Base-by-base conservation (phyloP, 92 coral and sea anemone species). In the Pocillopora grandis region DNA sequence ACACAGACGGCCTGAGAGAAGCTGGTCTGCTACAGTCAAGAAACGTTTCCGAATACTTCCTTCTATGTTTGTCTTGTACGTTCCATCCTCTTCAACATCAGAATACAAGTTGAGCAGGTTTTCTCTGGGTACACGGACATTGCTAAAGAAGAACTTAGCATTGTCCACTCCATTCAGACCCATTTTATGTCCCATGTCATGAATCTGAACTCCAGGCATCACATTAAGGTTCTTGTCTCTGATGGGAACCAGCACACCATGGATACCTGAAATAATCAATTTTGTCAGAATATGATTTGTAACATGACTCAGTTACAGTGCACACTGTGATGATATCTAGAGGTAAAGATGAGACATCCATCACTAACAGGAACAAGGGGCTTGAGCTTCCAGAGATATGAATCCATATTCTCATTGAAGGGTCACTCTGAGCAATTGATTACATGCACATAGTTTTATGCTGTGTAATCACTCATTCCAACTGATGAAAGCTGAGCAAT, bases 111-210 rank as follows among this genome's bases (percentile, higher is more conserved):
- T 93, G 14, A 93, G 89, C 65, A 93, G 85, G 85, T 93, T 93
- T 76, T 90, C 97, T 82, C 97, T 87, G 9, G 97, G 94, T 10
- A 91, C 97, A 60, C 94, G 89, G 7, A 93, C 97, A 82, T 93
- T 93, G 58, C 88, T 87, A 75, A 93, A 93, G 88, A 79, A 88
- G 80, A 93, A 82, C 71, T 93, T 93, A 68, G 97, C 97, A 90
- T 93, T 93, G 84, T 93, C 94, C 1, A 93, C 96, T 59, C 96
- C 96, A 62, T 90, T 93, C 76, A 93, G 78, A 21, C 96, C 96
- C 94, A 93, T 93, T 77, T 93, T 93, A 77, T 93, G 96, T 55
- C 96, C 96, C 96, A 93, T 93, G 87, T 90, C 94, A 77, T 93
- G 92, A 84, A 93, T 87, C 60, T 90, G 81, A 48, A 93, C 96